phyloP scores from a whole-genome alignment of 2,797 vertebrate species.

The Ambastaia sidthimunki region DNA sequence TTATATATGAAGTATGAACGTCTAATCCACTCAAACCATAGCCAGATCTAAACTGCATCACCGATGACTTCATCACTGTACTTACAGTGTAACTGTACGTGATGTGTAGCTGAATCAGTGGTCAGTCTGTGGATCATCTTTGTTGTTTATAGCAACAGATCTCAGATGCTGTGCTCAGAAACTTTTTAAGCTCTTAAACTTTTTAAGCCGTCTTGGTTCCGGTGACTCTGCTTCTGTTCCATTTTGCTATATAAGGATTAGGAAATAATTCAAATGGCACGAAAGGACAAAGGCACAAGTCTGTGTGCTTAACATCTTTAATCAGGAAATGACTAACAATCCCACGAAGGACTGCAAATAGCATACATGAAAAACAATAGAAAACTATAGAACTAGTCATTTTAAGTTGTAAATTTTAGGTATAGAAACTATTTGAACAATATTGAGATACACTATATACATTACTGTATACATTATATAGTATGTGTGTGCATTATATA shows the following conservation, averaged over 20 bases:
- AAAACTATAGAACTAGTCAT: too few species aligned
- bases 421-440: too few species aligned
- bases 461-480: too few species aligned
- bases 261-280: not conserved
- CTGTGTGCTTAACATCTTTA: not conserved
- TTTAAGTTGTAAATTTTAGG: too few species aligned
- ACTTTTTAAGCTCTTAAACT: too few species aligned
- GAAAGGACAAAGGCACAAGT: not conserved
- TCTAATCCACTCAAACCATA: not conserved
- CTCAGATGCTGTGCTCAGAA: not conserved
- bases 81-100: too few species aligned
- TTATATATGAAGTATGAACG: constrained; percentile 2
- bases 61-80: too few species aligned
- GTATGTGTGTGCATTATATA: not conserved
- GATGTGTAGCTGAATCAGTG: too few species aligned
- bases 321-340: not conserved
- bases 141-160: not conserved
- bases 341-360: not conserved
- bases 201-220: not conserved
- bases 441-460: too few species aligned
- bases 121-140: not conserved
- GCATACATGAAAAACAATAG: not conserved
- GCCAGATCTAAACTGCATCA: too few species aligned
- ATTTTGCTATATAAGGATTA: not conserved
- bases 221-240: not conserved